Evolutionary conservation across 35 echinoderm and acorn worm species (phyloP).

Genomic region (Apostichopus parvimensis): DNA sequence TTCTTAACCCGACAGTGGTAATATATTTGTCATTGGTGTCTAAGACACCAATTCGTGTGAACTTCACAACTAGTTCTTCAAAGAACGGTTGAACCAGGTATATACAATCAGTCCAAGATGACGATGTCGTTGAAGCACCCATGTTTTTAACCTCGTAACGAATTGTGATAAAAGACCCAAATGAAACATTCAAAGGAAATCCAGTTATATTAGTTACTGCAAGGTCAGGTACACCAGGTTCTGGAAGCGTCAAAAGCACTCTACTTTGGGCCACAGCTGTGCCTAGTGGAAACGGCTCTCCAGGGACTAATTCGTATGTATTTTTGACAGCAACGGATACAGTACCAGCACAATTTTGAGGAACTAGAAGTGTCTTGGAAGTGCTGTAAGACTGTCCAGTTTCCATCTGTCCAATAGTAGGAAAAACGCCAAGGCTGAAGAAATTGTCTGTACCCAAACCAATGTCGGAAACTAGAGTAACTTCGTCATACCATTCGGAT

Average conservation of each 20-base stretch:
- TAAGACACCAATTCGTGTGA: slow-evolving; percentile 10
- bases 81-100: slow-evolving; percentile 18
- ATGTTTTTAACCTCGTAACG: slow-evolving; percentile 43
- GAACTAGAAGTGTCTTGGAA: slow-evolving; percentile 18
- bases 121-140: slow-evolving; percentile 21
- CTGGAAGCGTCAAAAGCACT: background rate
- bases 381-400: slow-evolving; percentile 9
- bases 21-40: slow-evolving; percentile 7
- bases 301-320: slow-evolving; percentile 15
- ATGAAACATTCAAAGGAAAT: slow-evolving; percentile 42
- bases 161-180: slow-evolving; percentile 14
- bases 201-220: background rate
- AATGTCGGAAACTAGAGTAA: background rate
- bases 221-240: background rate
- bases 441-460: too few relatives aligned
- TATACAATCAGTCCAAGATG: slow-evolving; percentile 57
- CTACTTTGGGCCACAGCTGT: background rate
- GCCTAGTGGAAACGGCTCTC: background rate
- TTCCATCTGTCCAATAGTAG: slow-evolving; percentile 34
- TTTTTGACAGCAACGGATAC: background rate
- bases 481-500: slow-evolving; percentile 36
- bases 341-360: slow-evolving; percentile 24
- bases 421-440: background rate
- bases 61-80: background rate
- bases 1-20: background rate